phyloP scores from a whole-genome alignment of 2,888 invertebrate genomes.

The Drosophila colorata region DNA sequence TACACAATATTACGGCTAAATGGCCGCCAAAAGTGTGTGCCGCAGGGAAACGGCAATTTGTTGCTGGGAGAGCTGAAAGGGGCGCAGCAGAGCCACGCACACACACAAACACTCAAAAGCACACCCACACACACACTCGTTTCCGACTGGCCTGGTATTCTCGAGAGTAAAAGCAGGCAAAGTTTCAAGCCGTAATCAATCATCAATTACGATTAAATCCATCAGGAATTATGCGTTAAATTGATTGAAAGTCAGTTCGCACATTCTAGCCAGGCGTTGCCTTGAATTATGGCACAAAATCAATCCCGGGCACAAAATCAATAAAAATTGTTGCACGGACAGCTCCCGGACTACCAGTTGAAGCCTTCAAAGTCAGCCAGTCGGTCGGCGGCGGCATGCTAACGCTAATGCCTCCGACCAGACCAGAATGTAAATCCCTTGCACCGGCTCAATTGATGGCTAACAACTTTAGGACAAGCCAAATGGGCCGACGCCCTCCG shows the following conservation, averaged over 20 bases:
- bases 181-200: constrained; percentile 81
- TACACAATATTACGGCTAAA: constrained; percentile 79
- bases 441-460: constrained; percentile 52
- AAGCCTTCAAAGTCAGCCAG: constrained; percentile 63
- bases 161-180: constrained; percentile 22
- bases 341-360: background rate
- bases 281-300: constrained; percentile 74
- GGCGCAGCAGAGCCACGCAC: background rate
- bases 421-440: constrained; percentile 52
- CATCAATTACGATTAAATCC: constrained; percentile 84
- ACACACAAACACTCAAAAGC: constrained; percentile 4
- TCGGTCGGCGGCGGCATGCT: constrained; percentile 23
- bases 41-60: constrained; percentile 36
- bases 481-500: constrained; percentile 4
- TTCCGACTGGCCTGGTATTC: constrained; percentile 3
- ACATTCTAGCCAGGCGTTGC: constrained; percentile 55
- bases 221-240: constrained; percentile 84
- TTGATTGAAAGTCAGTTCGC: constrained; percentile 82
- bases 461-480: constrained; percentile 33
- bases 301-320: constrained; percentile 70
- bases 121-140: constrained; percentile 3
- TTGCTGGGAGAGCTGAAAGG: constrained; percentile 1
- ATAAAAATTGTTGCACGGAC: constrained; percentile 65
- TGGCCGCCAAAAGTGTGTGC: constrained; percentile 44
- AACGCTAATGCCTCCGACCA: constrained; percentile 27